phyloP scores from a whole-genome alignment of 2,113 vertebrate species.

The Mormyrus lacerda region DNA sequence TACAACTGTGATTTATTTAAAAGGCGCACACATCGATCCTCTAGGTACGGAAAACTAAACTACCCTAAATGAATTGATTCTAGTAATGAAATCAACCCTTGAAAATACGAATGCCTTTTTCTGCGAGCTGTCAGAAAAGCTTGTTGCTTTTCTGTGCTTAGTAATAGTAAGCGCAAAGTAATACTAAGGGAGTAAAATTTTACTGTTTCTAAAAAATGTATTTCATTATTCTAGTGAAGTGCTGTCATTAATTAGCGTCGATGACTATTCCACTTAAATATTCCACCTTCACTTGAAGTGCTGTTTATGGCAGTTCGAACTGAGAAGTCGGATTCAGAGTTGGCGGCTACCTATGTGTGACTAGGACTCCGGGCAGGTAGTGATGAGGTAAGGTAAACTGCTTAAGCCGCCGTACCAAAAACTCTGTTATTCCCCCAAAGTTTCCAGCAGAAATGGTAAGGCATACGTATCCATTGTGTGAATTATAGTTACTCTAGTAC shows the following conservation, averaged over 20 bases:
- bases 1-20: background rate
- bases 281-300: constrained; percentile 33
- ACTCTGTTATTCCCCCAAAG: background rate
- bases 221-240: background rate
- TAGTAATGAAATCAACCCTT: constrained; percentile 9
- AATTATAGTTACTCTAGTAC: background rate
- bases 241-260: background rate
- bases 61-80: background rate
- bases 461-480: background rate
- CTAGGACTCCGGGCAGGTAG: constrained; percentile 37
- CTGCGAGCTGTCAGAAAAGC: constrained; percentile 67
- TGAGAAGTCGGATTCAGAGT: constrained; percentile 24
- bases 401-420: constrained; percentile 19
- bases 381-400: constrained; percentile 58
- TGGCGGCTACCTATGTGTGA: constrained; percentile 38
- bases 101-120: constrained; percentile 30
- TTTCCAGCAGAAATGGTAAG: background rate
- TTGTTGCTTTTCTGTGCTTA: constrained; percentile 59
- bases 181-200: constrained; percentile 31
- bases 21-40: background rate
- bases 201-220: constrained; percentile 11
- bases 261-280: constrained; percentile 17
- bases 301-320: constrained; percentile 42
- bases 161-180: constrained; percentile 55
- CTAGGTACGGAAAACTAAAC: background rate